Base-by-base conservation (phyloP, 2,888 invertebrate species). In the Ditula angustiorana region DNA sequence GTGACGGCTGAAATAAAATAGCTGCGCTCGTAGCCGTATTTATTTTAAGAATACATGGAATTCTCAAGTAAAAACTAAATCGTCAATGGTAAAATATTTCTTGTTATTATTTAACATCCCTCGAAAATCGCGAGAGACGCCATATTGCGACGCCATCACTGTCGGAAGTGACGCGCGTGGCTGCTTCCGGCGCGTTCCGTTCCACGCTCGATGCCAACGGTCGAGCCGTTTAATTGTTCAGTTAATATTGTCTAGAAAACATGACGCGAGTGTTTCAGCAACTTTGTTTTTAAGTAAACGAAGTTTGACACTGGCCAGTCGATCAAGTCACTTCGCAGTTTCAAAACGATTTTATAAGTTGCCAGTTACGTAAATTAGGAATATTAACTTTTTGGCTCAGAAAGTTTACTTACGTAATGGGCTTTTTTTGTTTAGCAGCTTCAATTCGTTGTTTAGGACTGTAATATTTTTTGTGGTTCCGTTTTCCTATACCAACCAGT, bases 111-210 rank as follows among this genome's bases (percentile, higher is more conserved):
- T 21, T 47, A 24, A 44, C 55, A 37, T 50, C 55, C 78, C 80
- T 71, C 66, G 79, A 78, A 83, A 85, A 86, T 83, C 83, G 87
- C 87, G 88, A 87, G 85, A 86, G 80, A 80, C 87, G 90, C 90
- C 90, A 90, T 90, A 83, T 89, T 90, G 90, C 83, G 85, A 77
- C 87, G 88, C 87, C 88, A 88, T 90, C 84, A 83, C 86, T 80
- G 84, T 84, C 80, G 90, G 91, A 92, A 88, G 87, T 82, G 82
- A 85, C 85, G 88, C 91, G 90, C 91, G 92, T 91, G 91, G 82
- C 78, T 79, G 79, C 87, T 89, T 92, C 91, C 91, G 90, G 82
- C 86, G 82, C 86, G 85, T 90, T 88, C 89, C 89, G 88, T 87
- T 89, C 82, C 83, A 88, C 88, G 85, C 90, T 88, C 88, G 89